phyloP scores from a whole-genome alignment of 1,140 invertebrate species.

The Ylistrum balloti region DNA sequence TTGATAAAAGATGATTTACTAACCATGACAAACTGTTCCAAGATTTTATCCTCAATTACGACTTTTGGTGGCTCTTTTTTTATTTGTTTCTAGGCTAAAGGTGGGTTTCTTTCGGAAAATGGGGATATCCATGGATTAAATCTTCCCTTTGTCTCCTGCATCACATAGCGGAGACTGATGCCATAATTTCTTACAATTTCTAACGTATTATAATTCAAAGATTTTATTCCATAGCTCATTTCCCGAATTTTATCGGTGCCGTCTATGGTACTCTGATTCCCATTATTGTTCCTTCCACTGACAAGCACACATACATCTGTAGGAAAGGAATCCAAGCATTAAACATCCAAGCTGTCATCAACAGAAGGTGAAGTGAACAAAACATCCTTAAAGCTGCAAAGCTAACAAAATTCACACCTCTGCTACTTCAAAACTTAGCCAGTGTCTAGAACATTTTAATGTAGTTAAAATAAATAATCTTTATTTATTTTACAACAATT shows the following conservation, averaged over 20 bases:
- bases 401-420: too few relatives aligned
- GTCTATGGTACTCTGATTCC: constrained; percentile 55
- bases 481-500: too few relatives aligned
- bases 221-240: constrained; percentile 51
- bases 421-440: too few relatives aligned
- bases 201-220: neutral
- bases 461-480: too few relatives aligned
- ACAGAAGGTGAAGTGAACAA: neutral
- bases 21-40: neutral
- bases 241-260: constrained; percentile 54
- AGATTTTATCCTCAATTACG: neutral
- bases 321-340: constrained; percentile 57
- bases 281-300: constrained; percentile 43
- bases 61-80: neutral
- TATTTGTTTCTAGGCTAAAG: neutral
- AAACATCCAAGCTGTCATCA: constrained; percentile 53
- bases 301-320: constrained; percentile 55
- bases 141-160: neutral
- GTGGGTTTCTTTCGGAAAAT: neutral
- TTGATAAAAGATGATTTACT: neutral
- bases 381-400: too few relatives aligned
- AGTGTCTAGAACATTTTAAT: too few relatives aligned
- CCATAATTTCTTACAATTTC: neutral
- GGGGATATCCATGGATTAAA: neutral
- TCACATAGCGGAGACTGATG: neutral